These are phyloP conservation scores for Carettochelys insculpta DNA, from an alignment of 2,113 vertebrate species.

Conservation along the genomic window DNA sequence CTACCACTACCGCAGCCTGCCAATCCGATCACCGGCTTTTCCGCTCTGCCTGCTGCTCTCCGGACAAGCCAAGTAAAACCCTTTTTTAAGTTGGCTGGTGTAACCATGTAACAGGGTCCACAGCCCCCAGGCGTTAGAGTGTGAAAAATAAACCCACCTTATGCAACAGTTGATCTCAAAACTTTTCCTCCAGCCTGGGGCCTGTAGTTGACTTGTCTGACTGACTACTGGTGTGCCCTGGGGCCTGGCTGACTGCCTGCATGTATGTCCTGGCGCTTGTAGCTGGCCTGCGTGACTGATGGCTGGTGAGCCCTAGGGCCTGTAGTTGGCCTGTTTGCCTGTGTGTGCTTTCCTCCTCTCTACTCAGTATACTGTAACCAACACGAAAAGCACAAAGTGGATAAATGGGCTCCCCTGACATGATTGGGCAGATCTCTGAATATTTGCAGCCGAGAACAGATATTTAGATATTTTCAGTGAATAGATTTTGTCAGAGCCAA, in stretches of 20 bases:
- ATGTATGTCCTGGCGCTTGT: background rate
- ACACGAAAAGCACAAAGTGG: conserved; percentile 37
- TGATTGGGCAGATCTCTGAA: conserved; percentile 57
- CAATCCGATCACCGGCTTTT: fast-evolving
- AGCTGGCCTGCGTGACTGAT: background rate
- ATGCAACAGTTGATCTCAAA: fast-evolving
- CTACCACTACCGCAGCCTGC: fast-evolving
- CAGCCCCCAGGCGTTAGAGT: background rate
- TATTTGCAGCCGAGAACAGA: conserved; percentile 50
- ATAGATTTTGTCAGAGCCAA: conserved; percentile 66
- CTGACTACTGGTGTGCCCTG: background rate
- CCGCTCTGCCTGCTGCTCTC: background rate
- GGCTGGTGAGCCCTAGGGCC: background rate
- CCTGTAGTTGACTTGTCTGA: background rate
- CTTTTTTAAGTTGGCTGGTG: background rate
- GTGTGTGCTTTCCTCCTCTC: background rate
- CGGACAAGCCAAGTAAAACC: background rate
- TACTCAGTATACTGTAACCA: background rate
- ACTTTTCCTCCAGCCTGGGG: fast-evolving
- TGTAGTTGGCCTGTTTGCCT: fast-evolving
- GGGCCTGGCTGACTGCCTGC: background rate
- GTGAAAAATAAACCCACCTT: background rate
- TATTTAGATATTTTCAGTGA: conserved; percentile 70
- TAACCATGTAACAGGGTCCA: fast-evolving
- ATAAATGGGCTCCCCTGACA: conserved; percentile 47